Evolutionary conservation across 2,797 vertebrate genomes (phyloP), one percentile per base, ranked within the genome.

Genomic region (Antennarius maculatus): DNA sequence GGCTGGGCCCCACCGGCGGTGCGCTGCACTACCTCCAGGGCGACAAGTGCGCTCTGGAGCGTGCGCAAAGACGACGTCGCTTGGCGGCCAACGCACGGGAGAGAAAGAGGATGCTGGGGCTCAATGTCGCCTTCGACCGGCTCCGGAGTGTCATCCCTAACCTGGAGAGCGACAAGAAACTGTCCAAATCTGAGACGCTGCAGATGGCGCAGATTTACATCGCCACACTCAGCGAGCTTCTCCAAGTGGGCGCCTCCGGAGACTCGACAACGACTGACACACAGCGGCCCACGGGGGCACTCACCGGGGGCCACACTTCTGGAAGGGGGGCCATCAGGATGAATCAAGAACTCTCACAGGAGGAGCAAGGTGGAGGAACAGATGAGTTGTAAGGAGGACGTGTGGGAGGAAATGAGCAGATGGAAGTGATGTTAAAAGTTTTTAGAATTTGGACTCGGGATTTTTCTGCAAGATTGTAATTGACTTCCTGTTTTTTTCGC

Each of bases 181-280:
- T 95, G 10, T 95, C 94, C 77, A 95, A 95, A 18, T 94, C 93
- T 0, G 94, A 95, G 79, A 95, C 94, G 0, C 88, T 95, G 14
- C 93, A 94, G 52, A 93, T 94, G 94, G 94, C 94, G 5, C 92
- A 94, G 86, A 94, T 94, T 12, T 95, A 95, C 87, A 95, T 94
- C 80, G 51, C 85, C 47, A 92, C 92, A 0, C 92, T 94, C n/a
- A 91, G 84, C 64, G 92, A 93, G 53, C 78, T 94, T 59, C 89
- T 95, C 6, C 74, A 88, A 69, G 85, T 84, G 37, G 79, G 58
- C 12, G 31, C 59, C 41, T 42, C 71, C 13, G 70, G 50, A 9
- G 39, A 16, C 0, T 3, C 57, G 28, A 31, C 28, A 16, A 10
- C 37, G 10, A 9, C 7, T 11, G 14, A 54, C 6, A 12, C 28